Base-by-base conservation (phyloP, 2,888 invertebrate species). In the Drosophila incognita region DNA sequence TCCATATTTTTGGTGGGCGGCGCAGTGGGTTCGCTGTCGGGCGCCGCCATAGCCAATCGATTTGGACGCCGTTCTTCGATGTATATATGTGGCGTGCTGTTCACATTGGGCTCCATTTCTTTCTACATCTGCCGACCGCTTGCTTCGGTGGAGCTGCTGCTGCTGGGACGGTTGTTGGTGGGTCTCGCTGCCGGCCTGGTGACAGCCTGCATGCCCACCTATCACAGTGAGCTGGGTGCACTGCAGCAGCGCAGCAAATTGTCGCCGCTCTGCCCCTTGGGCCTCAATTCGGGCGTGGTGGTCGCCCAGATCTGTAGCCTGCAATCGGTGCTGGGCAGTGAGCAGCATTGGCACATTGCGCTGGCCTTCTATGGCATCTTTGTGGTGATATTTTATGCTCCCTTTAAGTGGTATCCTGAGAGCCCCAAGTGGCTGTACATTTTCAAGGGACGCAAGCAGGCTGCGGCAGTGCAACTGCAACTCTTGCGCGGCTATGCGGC, bases 1-100 rank as follows among this genome's bases (percentile, higher is more conserved):
- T 96, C 98, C 21, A 95, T 98, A 73, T 98, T 98, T 93, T 95
- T 98, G 27, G 95, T 98, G 15, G 98, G 98, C 11, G 99, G 98
- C 36, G 96, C 97, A 79, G 94, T 96, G 27, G 98, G 99, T 0
- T 98, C 98, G 1, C 93, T 98, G 48, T 93, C 96, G 0, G 97
- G 97, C 0, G 96, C 97, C 29, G 94, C 95, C 80, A 92, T 97
- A 18, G 97, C 97, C 33, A 95, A 97, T 94, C 94, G 92, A 79
- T 94, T 96, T 62, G 97, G 97, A 67, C 94, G 96, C 94, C 95
- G 91, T 81, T 64, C 70, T 18, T 67, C 96, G 3, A 94, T 97
- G 51, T 92, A 96, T 10, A 91, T 95, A 11, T 96, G 96, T 82
- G 96, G 96, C 72, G 60, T 95, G 10, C 92, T 97, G 48, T 96